These are phyloP conservation scores for Drosophila imparisetae DNA, from an alignment of 2,888 invertebrate species.

Conservation along the genomic window DNA sequence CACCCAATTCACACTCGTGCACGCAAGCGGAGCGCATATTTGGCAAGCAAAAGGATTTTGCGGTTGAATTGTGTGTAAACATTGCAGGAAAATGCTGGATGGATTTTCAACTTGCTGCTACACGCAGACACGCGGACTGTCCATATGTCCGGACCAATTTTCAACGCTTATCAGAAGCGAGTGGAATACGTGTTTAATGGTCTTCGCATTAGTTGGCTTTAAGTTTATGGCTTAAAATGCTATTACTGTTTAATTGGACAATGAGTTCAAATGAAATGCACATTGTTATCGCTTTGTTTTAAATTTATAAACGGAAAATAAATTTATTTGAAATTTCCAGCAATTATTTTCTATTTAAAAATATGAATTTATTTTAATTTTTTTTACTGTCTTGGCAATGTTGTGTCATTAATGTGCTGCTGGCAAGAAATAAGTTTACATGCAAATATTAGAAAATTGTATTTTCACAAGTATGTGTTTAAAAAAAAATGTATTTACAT, in stretches of 20 bases:
- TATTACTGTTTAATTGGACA: background rate
- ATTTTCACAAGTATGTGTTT: background rate
- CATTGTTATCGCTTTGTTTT: no score
- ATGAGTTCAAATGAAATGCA: background rate
- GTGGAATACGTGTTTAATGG: background rate
- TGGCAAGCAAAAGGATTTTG: constrained; percentile 76
- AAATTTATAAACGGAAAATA: background rate
- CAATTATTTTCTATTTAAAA: background rate
- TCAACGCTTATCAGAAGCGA: background rate
- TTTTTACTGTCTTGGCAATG: background rate
- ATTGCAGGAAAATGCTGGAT: constrained; percentile 50
- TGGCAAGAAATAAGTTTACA: background rate
- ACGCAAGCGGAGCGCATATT: constrained; percentile 46
- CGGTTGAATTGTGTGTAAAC: constrained; percentile 66
- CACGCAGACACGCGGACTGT: background rate
- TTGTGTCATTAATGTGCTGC: background rate
- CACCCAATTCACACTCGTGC: constrained; percentile 44
- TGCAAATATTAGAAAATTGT: background rate
- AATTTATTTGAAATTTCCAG: background rate
- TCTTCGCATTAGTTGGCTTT: background rate
- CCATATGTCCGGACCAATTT: background rate
- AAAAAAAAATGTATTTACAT: background rate
- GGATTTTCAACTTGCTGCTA: constrained; percentile 31
- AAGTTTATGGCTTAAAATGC: background rate
- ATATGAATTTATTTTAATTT: background rate